Evolutionary conservation across 2,797 vertebrate genomes (phyloP), one percentile per base, ranked within the genome.

Genomic region (Propithecus perrieri): DNA sequence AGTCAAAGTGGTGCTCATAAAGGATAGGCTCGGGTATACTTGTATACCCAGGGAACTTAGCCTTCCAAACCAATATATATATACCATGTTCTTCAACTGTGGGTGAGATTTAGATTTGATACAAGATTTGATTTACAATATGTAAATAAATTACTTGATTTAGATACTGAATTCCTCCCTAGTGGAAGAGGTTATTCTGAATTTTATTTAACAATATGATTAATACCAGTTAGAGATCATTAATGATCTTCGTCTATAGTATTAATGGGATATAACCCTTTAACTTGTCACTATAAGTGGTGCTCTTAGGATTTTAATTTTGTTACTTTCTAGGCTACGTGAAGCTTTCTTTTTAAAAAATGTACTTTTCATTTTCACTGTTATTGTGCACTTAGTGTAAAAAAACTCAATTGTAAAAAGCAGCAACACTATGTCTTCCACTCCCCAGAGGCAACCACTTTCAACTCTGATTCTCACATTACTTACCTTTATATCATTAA

Each of bases 61-160:
- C 83, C 46, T 95, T 96, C 69, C 83, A 92, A 87, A 53, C 46
- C n/a, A 91, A 2, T 78, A 81, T 91, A 78, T 41, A 41, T 79
- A 57, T 85, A 80, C 35, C 46, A 80, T 90, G 80, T 76, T 59
- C 53, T 93, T 89, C 12, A 97, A 14, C 30, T 88, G 55, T 93
- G 67, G 59, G 63, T 95, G 69, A 95, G 53, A 87, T 41, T 93
- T 90, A 95, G 84, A 87, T 91, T 85, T 95, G 46, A 89, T 71
- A 43, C 65, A 83, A 89, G 41, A 95, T 61, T 92, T 91, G 53
- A 78, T 57, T 92, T 96, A 86, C 50, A 90, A 4, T 53, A 88
- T 59, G 59, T 94, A 96, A 97, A 85, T 93, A 95, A 24, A 69
- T 78, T 55, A 93, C 4, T 96, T 92, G 48, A 85, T 84, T 93